A percentile compares a stretch with the other conserved stretches of the same genome.
These are phyloP conservation scores for Drosophila murphyi DNA, from an alignment of 1,140 invertebrate genomes.

Conservation along the genomic window DNA sequence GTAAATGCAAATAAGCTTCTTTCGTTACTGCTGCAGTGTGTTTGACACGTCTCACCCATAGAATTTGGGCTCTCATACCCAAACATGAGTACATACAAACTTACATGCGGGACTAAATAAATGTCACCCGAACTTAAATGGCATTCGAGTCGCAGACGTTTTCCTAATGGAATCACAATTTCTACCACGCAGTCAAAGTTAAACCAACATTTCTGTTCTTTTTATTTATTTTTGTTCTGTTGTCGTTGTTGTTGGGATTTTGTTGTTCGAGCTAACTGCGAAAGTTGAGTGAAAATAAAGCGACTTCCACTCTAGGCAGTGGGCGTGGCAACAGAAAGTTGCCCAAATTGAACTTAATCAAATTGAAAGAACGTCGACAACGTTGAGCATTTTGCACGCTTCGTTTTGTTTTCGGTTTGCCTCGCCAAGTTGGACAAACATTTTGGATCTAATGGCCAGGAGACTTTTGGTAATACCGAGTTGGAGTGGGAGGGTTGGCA, in stretches of 20 bases:
- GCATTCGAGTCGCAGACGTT: constrained; percentile 74
- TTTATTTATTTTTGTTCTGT: constrained; percentile 11
- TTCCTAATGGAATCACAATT: constrained; percentile 82
- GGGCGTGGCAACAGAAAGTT: constrained; percentile 59
- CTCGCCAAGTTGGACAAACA: constrained; percentile 39
- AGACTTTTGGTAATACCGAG: background rate
- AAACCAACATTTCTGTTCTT: constrained; percentile 33
- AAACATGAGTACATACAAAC: background rate
- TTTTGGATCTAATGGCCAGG: constrained; percentile 38
- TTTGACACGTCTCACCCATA: constrained; percentile 34
- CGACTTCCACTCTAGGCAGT: constrained; percentile 37
- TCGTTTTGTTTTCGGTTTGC: constrained; percentile 56
- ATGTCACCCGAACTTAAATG: constrained; percentile 70
- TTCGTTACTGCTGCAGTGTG: constrained; percentile 33
- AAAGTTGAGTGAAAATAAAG: constrained; percentile 74
- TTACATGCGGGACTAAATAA: constrained; percentile 31
- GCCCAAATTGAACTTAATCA: constrained; percentile 80
- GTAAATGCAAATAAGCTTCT: constrained; percentile 58
- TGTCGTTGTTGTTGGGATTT: constrained; percentile 6
- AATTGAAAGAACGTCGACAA: constrained; percentile 74
- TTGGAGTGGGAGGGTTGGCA: constrained; percentile 2
- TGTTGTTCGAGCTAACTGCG: constrained; percentile 69
- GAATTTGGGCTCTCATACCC: background rate
- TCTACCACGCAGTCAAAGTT: constrained; percentile 40
- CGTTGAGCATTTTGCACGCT: constrained; percentile 62